Evolutionary conservation across 2,888 invertebrate species (phyloP), one percentile per base, ranked within the genome.

Genomic region (Meteorus cinctellus): DNA sequence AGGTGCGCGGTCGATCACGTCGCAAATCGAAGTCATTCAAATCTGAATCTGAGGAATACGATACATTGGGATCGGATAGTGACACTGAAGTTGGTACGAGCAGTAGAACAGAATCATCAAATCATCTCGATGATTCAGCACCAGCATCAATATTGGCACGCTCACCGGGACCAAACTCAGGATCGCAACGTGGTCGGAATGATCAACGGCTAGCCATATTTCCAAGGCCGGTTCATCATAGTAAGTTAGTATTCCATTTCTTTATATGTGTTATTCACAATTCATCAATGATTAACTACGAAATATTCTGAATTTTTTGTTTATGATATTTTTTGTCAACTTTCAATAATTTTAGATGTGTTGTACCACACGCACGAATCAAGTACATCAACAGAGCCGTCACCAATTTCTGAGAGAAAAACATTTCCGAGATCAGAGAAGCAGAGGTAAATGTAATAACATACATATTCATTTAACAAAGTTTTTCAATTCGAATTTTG

Each of bases 201-300:
- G 91, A 91, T 83, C 91, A 91, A 80, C 90, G 90, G 80, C 86
- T 91, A 81, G 90, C 91, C 81, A 89, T 91, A 71, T 91, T 91
- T 79, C 90, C 91, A 82, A 90, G 91, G 88, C 90, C 91, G 86
- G 87, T 87, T 88, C 92, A 91, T 90, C 92, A 91, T 90, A 92
- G 91, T 92, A 92, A 92, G 91, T 92, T 91, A 92, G 92, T 92
- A 92, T 91, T 91, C 89, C 85, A 88, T 89, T 88, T 85, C 48
- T 27, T 67, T 27, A 48, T 45, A 12, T 74, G 60, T 62, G 55
- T 51, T n/a, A 48, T 16, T 68, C 36, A 48, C 29, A 60, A 34
- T 60, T 67, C 16, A 19, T 27, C 29, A 5, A 63, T 29, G 4
- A 74, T 29, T 51, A 45, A 66, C 14, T 8, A 55, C 62, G n/a